Percentiles rank a stretch among this genome's conserved stretches.
Conservation (phyloP, 2,797 vertebrate species). For the Syndactyla subalaris region DNA sequence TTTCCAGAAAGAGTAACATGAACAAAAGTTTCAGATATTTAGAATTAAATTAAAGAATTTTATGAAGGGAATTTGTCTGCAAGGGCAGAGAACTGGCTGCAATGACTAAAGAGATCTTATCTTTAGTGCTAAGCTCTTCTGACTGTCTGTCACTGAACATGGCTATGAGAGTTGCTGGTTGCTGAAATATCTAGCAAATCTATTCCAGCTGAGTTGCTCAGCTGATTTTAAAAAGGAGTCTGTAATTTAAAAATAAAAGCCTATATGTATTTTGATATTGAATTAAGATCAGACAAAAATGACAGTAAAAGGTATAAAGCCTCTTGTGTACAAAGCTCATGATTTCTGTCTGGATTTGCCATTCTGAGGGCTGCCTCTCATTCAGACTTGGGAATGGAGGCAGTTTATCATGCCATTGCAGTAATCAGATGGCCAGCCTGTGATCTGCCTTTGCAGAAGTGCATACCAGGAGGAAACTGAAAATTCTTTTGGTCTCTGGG, state of each 20-base stretch:
- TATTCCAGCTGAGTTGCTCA: neutral
- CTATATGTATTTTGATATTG: neutral
- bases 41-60: neutral
- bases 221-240: neutral
- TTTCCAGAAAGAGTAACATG: neutral
- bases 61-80: neutral
- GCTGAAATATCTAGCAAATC: conserved; percentile 1
- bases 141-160: neutral
- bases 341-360: neutral
- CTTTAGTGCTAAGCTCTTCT: neutral
- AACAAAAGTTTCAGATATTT: neutral
- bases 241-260: conserved; percentile 4
- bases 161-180: neutral
- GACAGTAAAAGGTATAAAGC: neutral
- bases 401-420: neutral
- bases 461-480: neutral
- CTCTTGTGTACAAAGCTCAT: neutral
- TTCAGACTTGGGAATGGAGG: neutral
- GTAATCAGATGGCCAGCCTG: neutral
- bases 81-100: neutral
- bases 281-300: conserved; percentile 1
- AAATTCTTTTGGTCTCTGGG: neutral
- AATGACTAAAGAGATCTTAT: neutral
- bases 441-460: neutral
- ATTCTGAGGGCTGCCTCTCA: neutral